Evolutionary conservation across 2,888 invertebrate genomes (phyloP), one percentile per base, ranked within the genome.

Genomic region (Lysandra coridon): DNA sequence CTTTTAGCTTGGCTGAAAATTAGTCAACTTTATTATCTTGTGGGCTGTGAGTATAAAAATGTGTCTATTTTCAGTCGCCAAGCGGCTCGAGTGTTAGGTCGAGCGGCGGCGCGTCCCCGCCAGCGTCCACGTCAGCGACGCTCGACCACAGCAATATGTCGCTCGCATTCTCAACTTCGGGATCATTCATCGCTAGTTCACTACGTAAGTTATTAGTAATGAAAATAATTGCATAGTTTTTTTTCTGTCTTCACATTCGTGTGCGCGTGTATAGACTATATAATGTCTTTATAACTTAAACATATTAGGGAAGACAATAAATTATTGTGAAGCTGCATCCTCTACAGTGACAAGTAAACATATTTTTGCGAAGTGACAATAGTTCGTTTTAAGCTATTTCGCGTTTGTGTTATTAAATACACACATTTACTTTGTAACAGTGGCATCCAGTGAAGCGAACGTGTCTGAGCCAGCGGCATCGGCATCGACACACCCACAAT

Each of bases 141-240:
- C 87, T 95, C 3, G 95, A 95, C 78, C 91, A 93, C 87, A 92
- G 92, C 82, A 95, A 95, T 81, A 87, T 95, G 77, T 92, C 93
- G 0, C 85, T 93, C 14, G 92, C 94, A 0, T 93, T 94, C 86
- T 92, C 94, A 1, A 92, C 93, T 1, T 92, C 93, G 0, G 93
- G 93, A 3, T 93, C 93, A 0, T 94, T 93, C 82, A 90, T 94
- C 75, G 88, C 92, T 64, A 89, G 88, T 76, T 86, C 90, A 57
- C 85, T 92, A 83, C 86, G 93, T 92, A 82, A 90, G 91, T 89
- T n/a, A 75, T 78, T 53, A 53, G 4, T 53, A 14, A 14, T 14
- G 40, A 40, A 40, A 6, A 40, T 40, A 40, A 40, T 40, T 40
- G 6, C 7, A 40, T 10, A 49, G 53, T 17, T 10, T 14, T 53